Conservation (phyloP, 2,113 vertebrate species). For the Eolophus roseicapilla region DNA sequence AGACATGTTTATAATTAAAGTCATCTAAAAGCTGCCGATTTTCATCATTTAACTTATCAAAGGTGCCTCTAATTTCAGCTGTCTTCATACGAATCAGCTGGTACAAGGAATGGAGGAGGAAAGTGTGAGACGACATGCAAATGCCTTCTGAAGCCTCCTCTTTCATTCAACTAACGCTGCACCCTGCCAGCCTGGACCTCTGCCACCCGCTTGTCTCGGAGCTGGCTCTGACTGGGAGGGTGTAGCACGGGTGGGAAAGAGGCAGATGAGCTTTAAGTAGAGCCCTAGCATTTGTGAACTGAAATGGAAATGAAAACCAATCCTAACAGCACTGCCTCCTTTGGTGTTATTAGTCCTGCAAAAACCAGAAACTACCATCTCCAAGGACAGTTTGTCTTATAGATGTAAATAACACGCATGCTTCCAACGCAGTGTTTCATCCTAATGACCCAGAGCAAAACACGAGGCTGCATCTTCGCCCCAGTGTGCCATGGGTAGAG, state of each 20-base stretch:
- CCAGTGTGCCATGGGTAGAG: accelerated
- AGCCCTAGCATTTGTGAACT: not conserved
- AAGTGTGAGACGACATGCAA: not conserved
- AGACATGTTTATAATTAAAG: not conserved
- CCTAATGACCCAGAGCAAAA: accelerated
- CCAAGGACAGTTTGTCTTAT: accelerated
- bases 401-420: accelerated
- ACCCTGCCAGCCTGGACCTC: accelerated
- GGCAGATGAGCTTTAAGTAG: not conserved
- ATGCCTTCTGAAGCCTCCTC: not conserved
- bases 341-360: accelerated
- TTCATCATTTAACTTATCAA: not conserved
- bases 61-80: not conserved
- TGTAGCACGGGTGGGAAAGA: not conserved
- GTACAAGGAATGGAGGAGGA: accelerated
- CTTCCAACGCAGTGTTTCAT: not conserved
- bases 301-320: not conserved
- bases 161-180: accelerated
- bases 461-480: accelerated
- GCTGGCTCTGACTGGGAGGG: not conserved
- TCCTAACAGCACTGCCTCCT: accelerated
- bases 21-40: not conserved
- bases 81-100: not conserved
- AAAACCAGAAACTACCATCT: accelerated
- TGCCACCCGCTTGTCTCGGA: accelerated